phyloP scores from a whole-genome alignment of 2,113 vertebrate species.

The Xenopus borealis region DNA sequence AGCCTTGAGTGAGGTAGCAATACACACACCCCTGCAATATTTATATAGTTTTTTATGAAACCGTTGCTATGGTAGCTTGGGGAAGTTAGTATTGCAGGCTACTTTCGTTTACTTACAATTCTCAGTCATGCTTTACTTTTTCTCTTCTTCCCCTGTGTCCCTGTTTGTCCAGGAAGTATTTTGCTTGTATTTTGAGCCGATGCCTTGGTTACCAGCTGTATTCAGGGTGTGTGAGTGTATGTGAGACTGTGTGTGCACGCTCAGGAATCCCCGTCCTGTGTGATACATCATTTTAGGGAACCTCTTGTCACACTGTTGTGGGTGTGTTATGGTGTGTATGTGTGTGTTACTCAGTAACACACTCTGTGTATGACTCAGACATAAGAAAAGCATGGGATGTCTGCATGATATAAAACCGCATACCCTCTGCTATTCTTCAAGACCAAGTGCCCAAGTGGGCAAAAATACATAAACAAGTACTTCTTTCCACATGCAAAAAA shows the following conservation, averaged over 20 bases:
- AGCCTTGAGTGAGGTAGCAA: no score
- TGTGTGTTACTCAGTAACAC: constrained; percentile 39
- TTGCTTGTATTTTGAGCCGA: constrained; percentile 20
- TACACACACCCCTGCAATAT: no score
- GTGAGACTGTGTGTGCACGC: constrained; percentile 13
- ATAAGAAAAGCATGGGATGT: constrained; percentile 5
- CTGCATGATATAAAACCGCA: not conserved
- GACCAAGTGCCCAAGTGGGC: not conserved
- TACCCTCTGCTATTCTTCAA: not conserved
- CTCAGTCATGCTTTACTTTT: not conserved
- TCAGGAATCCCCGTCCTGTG: constrained; percentile 35
- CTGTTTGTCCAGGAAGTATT: constrained; percentile 41
- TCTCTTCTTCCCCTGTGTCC: constrained; percentile 11
- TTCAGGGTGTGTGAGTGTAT: constrained; percentile 8
- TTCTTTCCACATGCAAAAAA: not conserved
- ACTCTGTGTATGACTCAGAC: constrained; percentile 36
- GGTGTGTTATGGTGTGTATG: constrained; percentile 5
- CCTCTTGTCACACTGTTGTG: constrained; percentile 16
- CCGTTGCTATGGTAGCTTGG: no score
- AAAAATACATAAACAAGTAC: not conserved
- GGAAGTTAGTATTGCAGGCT: no score
- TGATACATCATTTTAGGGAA: constrained; percentile 39
- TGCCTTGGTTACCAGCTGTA: constrained; percentile 33
- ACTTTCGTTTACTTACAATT: no score
- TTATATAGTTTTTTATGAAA: no score